Percentiles rank a stretch among this genome's conserved stretches.
These are phyloP conservation scores for Turnix velox DNA, from an alignment of 2,113 vertebrate species.

Conservation along the genomic window DNA sequence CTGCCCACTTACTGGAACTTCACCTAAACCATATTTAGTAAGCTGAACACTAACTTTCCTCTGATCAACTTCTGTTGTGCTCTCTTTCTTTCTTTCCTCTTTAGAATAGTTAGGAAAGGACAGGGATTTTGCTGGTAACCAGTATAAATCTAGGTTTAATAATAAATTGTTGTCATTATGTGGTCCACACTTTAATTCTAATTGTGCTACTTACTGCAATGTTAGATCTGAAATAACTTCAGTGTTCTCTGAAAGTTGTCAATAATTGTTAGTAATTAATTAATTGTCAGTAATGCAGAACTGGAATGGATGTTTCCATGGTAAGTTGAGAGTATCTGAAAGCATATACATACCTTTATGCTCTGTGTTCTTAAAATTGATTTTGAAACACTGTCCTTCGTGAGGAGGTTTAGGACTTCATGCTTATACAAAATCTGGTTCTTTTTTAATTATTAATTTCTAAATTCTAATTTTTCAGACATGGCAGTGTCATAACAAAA, in stretches of 20 bases:
- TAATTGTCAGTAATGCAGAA: rapidly evolving
- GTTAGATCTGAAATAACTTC: neutral
- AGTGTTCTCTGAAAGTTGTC: neutral
- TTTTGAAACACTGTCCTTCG: neutral
- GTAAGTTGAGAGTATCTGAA: neutral
- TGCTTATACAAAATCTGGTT: neutral
- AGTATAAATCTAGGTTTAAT: neutral
- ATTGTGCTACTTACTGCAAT: neutral
- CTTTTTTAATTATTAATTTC: neutral
- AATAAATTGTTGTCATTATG: neutral
- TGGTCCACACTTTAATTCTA: neutral
- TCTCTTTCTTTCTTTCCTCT: neutral
- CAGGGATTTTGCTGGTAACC: neutral
- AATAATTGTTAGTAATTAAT: neutral
- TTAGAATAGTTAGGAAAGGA: neutral
- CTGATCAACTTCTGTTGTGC: neutral
- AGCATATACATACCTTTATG: neutral
- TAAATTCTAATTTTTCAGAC: constrained; percentile 75
- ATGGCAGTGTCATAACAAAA: constrained; percentile 97
- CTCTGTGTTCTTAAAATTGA: neutral
- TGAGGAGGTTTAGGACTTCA: neutral
- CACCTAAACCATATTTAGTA: constrained; percentile 93
- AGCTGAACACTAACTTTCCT: constrained; percentile 22
- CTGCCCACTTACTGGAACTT: constrained; percentile 80
- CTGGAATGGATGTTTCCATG: neutral